Base-by-base conservation (phyloP, 2,888 invertebrate genomes). In the Actias luna region DNA sequence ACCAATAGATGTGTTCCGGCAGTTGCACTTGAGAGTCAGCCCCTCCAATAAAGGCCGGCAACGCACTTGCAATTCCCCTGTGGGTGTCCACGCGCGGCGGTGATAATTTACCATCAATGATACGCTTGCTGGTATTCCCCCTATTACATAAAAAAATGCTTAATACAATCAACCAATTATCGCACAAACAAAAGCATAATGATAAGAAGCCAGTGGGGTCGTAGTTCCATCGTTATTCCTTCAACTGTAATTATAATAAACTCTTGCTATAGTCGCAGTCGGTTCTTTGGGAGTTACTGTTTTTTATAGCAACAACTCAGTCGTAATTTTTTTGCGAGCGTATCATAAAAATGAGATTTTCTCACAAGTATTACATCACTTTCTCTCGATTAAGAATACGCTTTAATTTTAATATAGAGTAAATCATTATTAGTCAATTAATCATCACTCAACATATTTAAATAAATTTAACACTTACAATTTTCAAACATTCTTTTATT, bases 191-290 rank as follows among this genome's bases (percentile, higher is more conserved):
- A 74, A 78, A 74, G 74, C 70, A 71, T 80, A 78, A 79, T 79
- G 74, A 74, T 78, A 79, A 79, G 78, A 82, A 80, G 75, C 81
- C 78, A 82, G 83, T 85, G 84, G 81, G 67, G 67, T 69, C 42
- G 70, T 68, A 69, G 81, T 82, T 87, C 82, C 81, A 83, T 82
- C 80, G 78, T 72, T 74, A 76, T 84, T 77, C 85, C 86, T 86
- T 87, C 84, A 72, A 64, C 70, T 65, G 68, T 82, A 85, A 84
- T 86, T 85, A 84, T 73, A 70, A 69, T 76, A 63, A 66, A 70
- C 66, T 70, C 71, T 76, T 71, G 69, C 71, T 67, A 67, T 72
- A 70, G 72, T 69, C 64, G 66, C 69, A 66, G 60, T 65, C 69
- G 63, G 68, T 61, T 68, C 66, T 66, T 64, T 70, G 70, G 71